These are phyloP conservation scores for Drosophila serrata DNA, from an alignment of 1,140 invertebrate species.

Conservation along the genomic window DNA sequence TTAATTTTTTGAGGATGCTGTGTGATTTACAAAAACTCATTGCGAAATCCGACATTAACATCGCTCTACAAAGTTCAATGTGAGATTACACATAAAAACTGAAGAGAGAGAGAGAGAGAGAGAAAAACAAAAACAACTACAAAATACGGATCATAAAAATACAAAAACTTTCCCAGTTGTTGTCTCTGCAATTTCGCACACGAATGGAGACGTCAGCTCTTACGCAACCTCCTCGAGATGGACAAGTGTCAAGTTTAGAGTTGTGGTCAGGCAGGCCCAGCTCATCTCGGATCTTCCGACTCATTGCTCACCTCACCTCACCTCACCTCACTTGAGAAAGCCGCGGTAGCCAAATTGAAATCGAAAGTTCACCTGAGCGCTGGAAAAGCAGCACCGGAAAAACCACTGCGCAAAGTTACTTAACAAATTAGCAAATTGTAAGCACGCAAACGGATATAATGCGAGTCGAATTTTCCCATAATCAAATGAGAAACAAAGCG, in stretches of 20 bases:
- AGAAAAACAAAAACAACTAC: not conserved
- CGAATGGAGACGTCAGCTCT: slow-evolving; percentile 32
- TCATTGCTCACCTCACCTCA: slow-evolving; percentile 22
- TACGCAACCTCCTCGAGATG: slow-evolving; percentile 47
- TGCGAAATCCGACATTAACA: slow-evolving; percentile 48
- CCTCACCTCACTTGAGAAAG: slow-evolving; percentile 25
- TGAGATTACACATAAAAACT: slow-evolving; percentile 45
- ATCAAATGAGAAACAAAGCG: slow-evolving; percentile 9
- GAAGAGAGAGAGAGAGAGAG: not conserved
- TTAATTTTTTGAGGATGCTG: slow-evolving; percentile 47
- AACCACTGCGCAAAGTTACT: slow-evolving; percentile 32
- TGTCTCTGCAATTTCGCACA: slow-evolving; percentile 55
- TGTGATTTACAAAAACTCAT: slow-evolving; percentile 19
- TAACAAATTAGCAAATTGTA: slow-evolving; percentile 38
- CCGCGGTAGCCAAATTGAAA: slow-evolving; percentile 34
- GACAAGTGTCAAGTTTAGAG: slow-evolving; percentile 65
- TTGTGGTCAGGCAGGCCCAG: slow-evolving; percentile 44
- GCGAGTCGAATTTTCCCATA: slow-evolving; percentile 6
- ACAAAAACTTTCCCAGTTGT: slow-evolving; percentile 60
- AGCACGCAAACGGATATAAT: slow-evolving; percentile 32
- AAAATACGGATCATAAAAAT: slow-evolving; percentile 40
- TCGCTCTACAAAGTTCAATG: slow-evolving; percentile 48
- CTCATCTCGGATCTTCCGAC: slow-evolving; percentile 25
- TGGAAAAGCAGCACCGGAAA: slow-evolving; percentile 43
- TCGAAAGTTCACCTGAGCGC: slow-evolving; percentile 37